Percentiles rank a stretch among this genome's conserved stretches.
phyloP scores from a whole-genome alignment of 2,113 vertebrate species.

The Dasypus novemcinctus region DNA sequence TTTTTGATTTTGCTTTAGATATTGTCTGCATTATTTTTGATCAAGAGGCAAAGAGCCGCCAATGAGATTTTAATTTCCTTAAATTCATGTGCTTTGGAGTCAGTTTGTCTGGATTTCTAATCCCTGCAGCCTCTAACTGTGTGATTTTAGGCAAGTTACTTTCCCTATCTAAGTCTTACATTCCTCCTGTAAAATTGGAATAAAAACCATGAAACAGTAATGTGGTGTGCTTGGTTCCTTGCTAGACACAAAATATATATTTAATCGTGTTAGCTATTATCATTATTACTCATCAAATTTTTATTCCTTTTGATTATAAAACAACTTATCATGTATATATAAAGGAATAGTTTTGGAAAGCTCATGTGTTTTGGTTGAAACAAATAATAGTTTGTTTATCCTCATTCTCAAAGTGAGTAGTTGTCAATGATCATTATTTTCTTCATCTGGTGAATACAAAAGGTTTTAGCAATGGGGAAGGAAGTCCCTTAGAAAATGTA shows the following conservation, averaged over 20 bases:
- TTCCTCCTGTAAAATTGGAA: background rate
- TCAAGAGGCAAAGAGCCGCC: background rate
- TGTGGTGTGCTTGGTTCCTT: background rate
- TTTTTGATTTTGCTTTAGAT: constrained; percentile 40
- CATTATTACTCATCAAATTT: background rate
- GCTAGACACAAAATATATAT: background rate
- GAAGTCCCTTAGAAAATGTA: background rate
- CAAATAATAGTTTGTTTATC: constrained; percentile 27
- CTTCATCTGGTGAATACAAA: constrained; percentile 7
- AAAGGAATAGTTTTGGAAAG: constrained; percentile 34
- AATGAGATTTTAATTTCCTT: constrained; percentile 39
- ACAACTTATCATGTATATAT: background rate
- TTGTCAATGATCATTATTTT: constrained; percentile 21
- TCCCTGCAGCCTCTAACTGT: background rate
- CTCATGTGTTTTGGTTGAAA: constrained; percentile 14
- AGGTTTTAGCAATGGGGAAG: background rate
- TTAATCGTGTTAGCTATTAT: background rate
- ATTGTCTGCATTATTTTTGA: constrained; percentile 35
- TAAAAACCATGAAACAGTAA: background rate
- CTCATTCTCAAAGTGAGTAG: background rate
- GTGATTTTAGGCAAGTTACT: constrained; percentile 24
- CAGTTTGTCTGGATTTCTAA: constrained; percentile 41
- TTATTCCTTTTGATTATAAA: constrained; percentile 29
- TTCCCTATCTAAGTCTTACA: background rate
- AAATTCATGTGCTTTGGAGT: constrained; percentile 14